Base-by-base conservation (phyloP, 1,140 invertebrate genomes). In the Drosophila prosaltans region DNA sequence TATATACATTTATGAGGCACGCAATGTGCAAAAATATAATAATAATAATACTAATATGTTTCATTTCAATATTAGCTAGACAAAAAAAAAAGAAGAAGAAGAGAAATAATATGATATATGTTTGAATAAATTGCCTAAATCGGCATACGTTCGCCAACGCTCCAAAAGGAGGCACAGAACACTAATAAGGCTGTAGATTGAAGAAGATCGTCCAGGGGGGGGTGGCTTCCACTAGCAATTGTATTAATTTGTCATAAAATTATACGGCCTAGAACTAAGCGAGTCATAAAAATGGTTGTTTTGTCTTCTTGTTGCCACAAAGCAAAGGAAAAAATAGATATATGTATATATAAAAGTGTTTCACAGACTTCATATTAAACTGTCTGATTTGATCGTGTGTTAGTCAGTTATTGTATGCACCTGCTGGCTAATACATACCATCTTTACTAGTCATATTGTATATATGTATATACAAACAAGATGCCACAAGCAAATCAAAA, bases 181-280 rank as follows among this genome's bases (percentile, higher is more conserved):
- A 26, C 8, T 51, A 51, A 51, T 51, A 24, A 24, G 21, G 21
- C 21, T 21, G 21, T 51, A 4, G 21, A 69, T 69, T 69, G 21
- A 10, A 30, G 28, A 39, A 54, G 30, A 16, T 2, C 5, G 6
- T 5, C 16, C 3, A n/a, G 60, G 26, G 2, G 26, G n/a, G 16
- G 60, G 26, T 1, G 26, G n/a, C 28, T 21, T 6, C 9, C 3
- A 24, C 24, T 36, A 59, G 39, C 76, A 67, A 86, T 86, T 86
- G 82, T 82, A 86, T 86, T 86, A 86, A 86, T 86, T 88, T 86
- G 82, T 80, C 83, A 88, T 86, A 76, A 88, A 88, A 88, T 88
- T 86, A 88, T 86, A 82, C 83, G 73, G 62, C 60, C 51, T 54
- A 58, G 48, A 48, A 62, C 54, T 51, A 21, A 21, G 45, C 9